Evolutionary conservation across 2,888 invertebrate genomes (phyloP), one percentile per base, ranked within the genome.

Genomic region (Agrochola litura): DNA sequence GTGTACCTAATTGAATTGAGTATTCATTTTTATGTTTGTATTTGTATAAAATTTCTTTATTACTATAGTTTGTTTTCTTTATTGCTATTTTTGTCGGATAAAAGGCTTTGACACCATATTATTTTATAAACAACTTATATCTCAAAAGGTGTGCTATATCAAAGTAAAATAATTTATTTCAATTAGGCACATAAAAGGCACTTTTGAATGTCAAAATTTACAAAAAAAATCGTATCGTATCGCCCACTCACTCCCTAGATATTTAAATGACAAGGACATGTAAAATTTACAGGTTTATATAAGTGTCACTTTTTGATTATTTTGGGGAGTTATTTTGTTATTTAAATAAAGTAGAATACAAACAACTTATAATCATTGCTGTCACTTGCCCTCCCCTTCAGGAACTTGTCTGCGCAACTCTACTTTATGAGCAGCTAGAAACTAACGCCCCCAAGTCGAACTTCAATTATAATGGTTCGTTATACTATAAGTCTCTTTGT

Each of bases 381-480:
- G 6, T 63, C 49, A 25, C 16, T 66, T 41, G n/a, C 60, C 41
- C 70, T 30, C 25, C 75, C 41, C 64, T 61, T 54, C 73, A 30
- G 5, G n/a, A 73, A 52, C 37, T 43, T 68, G 60, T 71, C 63
- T 46, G 61, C 72, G 76, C 61, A 67, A 79, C 30, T 80, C 64
- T 69, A 82, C 72, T 82, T 82, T 87, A 86, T 81, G 37, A 65
- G 77, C 77, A 66, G 61, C 81, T 78, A 83, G 81, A 88, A 86
- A 84, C 85, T 77, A 85, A 79, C 73, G 63, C 79, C 79, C 82
- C 80, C 76, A 77, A 86, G 85, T 89, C 66, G 74, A 87, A 83
- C 84, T 88, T 89, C 86, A 88, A 85, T 88, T 88, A 86, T 79
- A 88, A 88, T 79, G 83, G 83, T 69, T 82, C 75, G 81, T 89